Evolutionary conservation across 2,888 invertebrate genomes (phyloP).

Genomic region (Hedychridium roseum): DNA sequence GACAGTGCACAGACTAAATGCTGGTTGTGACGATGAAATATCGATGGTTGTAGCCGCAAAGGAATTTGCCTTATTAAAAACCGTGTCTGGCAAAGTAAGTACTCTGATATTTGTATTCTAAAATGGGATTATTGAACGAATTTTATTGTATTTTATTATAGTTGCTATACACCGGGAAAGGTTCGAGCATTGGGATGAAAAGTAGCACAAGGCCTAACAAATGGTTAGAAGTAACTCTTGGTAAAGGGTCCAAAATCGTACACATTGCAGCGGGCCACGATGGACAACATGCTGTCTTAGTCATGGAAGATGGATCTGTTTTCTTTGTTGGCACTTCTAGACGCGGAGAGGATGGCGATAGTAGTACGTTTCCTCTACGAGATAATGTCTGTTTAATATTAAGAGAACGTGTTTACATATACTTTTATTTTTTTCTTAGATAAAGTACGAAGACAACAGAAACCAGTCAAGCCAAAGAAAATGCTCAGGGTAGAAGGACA

Average conservation of each 20-base stretch:
- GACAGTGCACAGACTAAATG: constrained; percentile 62
- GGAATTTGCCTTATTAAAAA: constrained; percentile 87
- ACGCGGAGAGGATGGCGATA: constrained; percentile 93
- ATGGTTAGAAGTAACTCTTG: constrained; percentile 73
- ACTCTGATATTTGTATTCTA: too few species aligned
- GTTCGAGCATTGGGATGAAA: constrained; percentile 86
- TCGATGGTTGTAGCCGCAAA: constrained; percentile 83
- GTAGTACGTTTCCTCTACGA: constrained; percentile 63
- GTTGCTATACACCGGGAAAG: constrained; percentile 89
- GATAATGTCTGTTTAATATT: background rate
- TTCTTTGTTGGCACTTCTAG: constrained; percentile 86
- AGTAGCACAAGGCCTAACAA: constrained; percentile 67
- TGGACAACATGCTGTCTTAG: constrained; percentile 87
- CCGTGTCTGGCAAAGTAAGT: constrained; percentile 82
- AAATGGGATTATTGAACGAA: background rate
- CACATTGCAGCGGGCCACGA: constrained; percentile 93
- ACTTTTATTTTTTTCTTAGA: constrained; percentile 43
- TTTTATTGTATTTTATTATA: constrained; percentile 44
- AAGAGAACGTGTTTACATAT: too few species aligned
- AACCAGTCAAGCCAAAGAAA: constrained; percentile 91
- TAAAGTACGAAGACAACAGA: constrained; percentile 79
- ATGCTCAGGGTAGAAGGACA: constrained; percentile 90
- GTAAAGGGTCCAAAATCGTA: constrained; percentile 76
- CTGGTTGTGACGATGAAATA: constrained; percentile 80
- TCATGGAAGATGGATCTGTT: constrained; percentile 93